Evolutionary conservation across 2,888 invertebrate species (phyloP).

Genomic region (Hydropsyche betteni): DNA sequence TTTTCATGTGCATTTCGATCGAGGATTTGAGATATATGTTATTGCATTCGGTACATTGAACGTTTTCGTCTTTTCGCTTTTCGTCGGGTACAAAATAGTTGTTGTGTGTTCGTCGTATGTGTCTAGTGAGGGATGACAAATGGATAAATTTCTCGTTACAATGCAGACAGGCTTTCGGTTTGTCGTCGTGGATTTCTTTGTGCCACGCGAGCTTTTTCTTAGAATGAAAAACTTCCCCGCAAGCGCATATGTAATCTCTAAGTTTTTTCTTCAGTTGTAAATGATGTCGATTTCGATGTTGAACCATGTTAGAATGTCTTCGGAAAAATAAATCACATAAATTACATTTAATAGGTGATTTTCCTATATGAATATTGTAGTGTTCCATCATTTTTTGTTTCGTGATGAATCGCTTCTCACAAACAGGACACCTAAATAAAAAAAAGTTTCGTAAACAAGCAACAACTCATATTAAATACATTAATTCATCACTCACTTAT

Average conservation of each 20-base stretch:
- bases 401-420: slow-evolving; percentile 84
- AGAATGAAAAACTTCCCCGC: slow-evolving; percentile 84
- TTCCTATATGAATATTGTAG: slow-evolving; percentile 83
- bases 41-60: slow-evolving; percentile 81
- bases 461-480: neutral
- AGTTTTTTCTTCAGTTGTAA: slow-evolving; percentile 74
- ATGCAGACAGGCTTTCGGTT: slow-evolving; percentile 84
- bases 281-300: slow-evolving; percentile 83
- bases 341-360: slow-evolving; percentile 81
- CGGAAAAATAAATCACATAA: slow-evolving; percentile 83
- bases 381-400: slow-evolving; percentile 85
- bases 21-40: slow-evolving; percentile 82
- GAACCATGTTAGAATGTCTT: slow-evolving; percentile 84
- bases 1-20: slow-evolving; percentile 80
- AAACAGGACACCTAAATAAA: slow-evolving; percentile 75
- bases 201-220: slow-evolving; percentile 87
- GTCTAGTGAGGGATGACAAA: slow-evolving; percentile 82
- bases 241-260: slow-evolving; percentile 77
- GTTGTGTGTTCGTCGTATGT: slow-evolving; percentile 83
- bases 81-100: slow-evolving; percentile 75
- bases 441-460: neutral
- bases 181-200: slow-evolving; percentile 82
- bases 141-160: slow-evolving; percentile 90
- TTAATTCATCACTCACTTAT: slow-evolving; percentile 59
- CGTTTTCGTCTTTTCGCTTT: slow-evolving; percentile 71